These are phyloP conservation scores for Lota lota DNA, from an alignment of 2,113 vertebrate genomes.

Conservation along the genomic window DNA sequence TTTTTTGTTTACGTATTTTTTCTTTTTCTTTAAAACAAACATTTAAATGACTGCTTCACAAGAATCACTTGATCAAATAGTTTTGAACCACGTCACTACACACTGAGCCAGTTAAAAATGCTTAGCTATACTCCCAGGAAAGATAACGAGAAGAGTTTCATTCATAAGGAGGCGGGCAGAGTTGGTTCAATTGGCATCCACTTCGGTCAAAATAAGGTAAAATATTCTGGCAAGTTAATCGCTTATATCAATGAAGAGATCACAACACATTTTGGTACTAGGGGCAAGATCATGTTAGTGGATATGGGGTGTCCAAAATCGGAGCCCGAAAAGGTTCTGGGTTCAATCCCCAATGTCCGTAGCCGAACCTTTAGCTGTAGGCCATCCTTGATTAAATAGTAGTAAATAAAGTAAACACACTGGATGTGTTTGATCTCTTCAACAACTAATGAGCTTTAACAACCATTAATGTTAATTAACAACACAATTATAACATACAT, in stretches of 20 bases:
- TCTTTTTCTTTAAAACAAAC: conserved; percentile 43
- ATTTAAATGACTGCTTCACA: conserved; percentile 68
- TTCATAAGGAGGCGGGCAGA: no score
- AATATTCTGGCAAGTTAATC: no score
- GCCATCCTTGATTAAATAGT: no score
- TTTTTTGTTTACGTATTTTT: no score
- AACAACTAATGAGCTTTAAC: no score
- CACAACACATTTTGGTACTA: neutral
- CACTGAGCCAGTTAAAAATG: conserved; percentile 68
- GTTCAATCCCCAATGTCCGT: no score
- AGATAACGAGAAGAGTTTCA: conserved; percentile 49
- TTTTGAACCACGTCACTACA: conserved; percentile 68
- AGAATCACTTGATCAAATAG: conserved; percentile 71
- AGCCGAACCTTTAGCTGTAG: no score
- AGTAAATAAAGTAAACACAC: no score
- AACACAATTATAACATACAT: no score
- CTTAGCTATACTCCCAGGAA: conserved; percentile 56
- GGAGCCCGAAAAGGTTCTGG: neutral
- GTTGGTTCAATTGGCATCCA: conserved; percentile 37
- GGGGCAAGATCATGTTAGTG: neutral
- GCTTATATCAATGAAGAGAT: no score
- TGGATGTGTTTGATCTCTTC: no score
- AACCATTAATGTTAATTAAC: no score
- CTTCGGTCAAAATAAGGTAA: conserved; percentile 16
- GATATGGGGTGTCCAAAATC: neutral